Evolutionary conservation across 1,140 invertebrate genomes (phyloP).

Genomic region (Fopius arisanus): DNA sequence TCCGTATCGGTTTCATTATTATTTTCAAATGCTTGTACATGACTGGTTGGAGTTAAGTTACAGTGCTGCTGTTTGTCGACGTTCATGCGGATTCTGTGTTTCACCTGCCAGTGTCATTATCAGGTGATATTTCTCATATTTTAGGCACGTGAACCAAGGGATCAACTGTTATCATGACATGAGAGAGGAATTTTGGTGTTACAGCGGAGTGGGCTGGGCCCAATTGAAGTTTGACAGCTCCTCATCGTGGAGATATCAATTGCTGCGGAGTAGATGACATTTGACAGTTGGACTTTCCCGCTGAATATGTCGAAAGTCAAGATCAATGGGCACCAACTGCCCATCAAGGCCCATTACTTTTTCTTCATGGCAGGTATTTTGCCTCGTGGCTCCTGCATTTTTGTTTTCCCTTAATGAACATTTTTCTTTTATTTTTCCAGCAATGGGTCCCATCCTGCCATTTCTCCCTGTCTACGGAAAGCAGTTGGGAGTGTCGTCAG

Average conservation of each 20-base stretch:
- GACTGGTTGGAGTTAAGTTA: too few species aligned
- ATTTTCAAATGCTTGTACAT: too few species aligned
- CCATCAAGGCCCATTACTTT: slow-evolving; percentile 82
- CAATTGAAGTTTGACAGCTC: too few species aligned
- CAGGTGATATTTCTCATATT: too few species aligned
- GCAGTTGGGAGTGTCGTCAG: slow-evolving; percentile 76
- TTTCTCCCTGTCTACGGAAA: slow-evolving; percentile 78
- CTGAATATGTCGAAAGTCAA: not conserved
- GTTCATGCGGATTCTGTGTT: too few species aligned
- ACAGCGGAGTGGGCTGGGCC: too few species aligned
- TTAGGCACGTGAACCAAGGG: too few species aligned
- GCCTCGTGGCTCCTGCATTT: not conserved
- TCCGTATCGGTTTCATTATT: too few species aligned
- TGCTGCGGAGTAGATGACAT: not conserved
- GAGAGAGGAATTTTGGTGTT: too few species aligned
- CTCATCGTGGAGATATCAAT: not conserved
- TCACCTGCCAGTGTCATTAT: too few species aligned
- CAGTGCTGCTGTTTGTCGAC: too few species aligned
- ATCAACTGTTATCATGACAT: too few species aligned
- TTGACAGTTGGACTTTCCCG: not conserved
- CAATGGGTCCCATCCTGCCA: slow-evolving; percentile 79
- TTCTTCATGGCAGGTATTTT: slow-evolving; percentile 79
- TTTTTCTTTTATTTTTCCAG: slow-evolving; percentile 62
- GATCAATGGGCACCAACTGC: slow-evolving; percentile 69
- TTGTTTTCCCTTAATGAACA: slow-evolving; percentile 8